Percentiles rank a stretch among this genome's conserved stretches.
Conservation (phyloP, 2,888 invertebrate species). For the Drosophila basisetae region DNA sequence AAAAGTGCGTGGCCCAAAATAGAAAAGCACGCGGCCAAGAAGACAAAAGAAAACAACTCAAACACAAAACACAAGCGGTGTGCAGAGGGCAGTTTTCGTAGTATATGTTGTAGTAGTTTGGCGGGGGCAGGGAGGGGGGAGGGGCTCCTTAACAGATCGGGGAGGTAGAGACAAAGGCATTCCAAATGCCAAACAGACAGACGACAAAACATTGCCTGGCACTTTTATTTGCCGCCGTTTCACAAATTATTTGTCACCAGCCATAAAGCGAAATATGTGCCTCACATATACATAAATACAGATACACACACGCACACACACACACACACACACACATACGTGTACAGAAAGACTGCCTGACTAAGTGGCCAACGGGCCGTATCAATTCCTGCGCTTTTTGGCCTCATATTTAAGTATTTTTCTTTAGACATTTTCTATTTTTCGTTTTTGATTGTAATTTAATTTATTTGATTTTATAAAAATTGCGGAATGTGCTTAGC, state of each 20-base stretch:
- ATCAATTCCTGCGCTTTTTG: slow-evolving; percentile 73
- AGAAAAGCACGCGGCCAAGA: slow-evolving; percentile 46
- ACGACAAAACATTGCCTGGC: slow-evolving; percentile 53
- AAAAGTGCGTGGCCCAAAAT: slow-evolving; percentile 68
- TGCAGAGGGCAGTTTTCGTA: not conserved
- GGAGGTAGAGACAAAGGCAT: slow-evolving; percentile 69
- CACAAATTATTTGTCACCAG: slow-evolving; percentile 80
- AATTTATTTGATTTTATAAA: slow-evolving; percentile 68
- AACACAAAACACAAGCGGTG: not conserved
- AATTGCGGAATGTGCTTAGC: slow-evolving; percentile 38
- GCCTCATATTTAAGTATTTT: slow-evolving; percentile 63
- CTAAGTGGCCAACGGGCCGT: slow-evolving; percentile 77
- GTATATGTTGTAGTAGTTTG: not conserved
- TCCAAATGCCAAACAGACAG: slow-evolving; percentile 60
- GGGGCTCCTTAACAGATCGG: slow-evolving; percentile 35
- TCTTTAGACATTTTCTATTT: slow-evolving; percentile 17
- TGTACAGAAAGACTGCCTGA: slow-evolving; percentile 18
- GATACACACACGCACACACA: slow-evolving; percentile 8
- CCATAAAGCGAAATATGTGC: slow-evolving; percentile 71
- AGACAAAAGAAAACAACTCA: slow-evolving; percentile 35
- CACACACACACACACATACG: slow-evolving; percentile 6
- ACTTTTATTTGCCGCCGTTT: slow-evolving; percentile 79
- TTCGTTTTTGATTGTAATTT: slow-evolving; percentile 61
- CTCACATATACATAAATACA: slow-evolving; percentile 35
- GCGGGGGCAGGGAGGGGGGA: too few species aligned